Conservation (phyloP, 2,113 vertebrate species). For the Cairina moschata region DNA sequence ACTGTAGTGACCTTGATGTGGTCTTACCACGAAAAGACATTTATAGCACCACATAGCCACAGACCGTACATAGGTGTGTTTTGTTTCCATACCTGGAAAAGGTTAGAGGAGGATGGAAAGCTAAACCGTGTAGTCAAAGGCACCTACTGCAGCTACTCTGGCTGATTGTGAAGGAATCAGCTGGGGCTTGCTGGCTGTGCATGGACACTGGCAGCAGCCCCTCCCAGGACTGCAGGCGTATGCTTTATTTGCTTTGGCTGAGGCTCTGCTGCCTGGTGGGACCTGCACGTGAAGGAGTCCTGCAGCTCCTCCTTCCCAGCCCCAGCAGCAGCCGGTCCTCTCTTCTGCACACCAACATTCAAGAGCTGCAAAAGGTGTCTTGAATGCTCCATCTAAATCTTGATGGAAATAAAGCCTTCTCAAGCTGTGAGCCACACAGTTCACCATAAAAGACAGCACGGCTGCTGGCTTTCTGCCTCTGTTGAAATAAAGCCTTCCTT, state of each 20-base stretch:
- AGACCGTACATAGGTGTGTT: neutral
- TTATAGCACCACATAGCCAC: neutral
- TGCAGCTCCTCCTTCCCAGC: neutral
- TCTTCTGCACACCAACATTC: neutral
- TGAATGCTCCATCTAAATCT: neutral
- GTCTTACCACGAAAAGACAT: neutral
- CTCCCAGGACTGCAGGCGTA: neutral
- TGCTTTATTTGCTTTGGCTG: neutral
- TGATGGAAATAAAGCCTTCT: neutral
- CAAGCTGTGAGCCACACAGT: neutral
- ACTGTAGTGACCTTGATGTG: neutral
- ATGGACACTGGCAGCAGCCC: neutral
- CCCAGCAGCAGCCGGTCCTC: neutral
- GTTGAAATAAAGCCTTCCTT: neutral
- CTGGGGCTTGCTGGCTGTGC: neutral
- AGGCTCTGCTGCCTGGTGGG: neutral
- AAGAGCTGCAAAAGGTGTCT: neutral
- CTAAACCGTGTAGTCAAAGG: neutral
- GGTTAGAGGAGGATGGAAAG: neutral
- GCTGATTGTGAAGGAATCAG: neutral
- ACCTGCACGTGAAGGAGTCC: neutral
- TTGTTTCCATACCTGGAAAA: neutral
- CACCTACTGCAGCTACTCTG: neutral
- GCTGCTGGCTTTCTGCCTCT: constrained; percentile 1
- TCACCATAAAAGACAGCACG: neutral